A percentile compares a stretch with the other conserved stretches of the same genome.
phyloP scores from a whole-genome alignment of 2,113 vertebrate genomes.

The Hemicordylus capensis region DNA sequence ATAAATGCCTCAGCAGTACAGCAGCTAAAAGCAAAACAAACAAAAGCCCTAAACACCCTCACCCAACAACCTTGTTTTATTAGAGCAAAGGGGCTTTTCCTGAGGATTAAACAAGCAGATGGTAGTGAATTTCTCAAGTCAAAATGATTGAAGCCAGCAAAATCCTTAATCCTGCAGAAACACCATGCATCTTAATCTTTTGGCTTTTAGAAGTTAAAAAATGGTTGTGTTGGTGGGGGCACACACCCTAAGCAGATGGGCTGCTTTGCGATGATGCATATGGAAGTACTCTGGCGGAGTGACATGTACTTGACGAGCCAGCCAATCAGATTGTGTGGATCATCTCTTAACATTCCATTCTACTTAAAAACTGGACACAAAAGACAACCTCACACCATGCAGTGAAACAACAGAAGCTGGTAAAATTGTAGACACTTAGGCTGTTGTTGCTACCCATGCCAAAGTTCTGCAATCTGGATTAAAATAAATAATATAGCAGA shows the following conservation, averaged over 20 bases:
- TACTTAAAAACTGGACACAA: background rate
- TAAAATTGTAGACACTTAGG: background rate
- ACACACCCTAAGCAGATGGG: background rate
- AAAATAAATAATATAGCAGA: background rate
- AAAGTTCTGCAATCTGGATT: background rate
- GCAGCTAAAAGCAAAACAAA: background rate
- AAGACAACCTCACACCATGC: background rate
- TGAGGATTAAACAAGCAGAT: slow-evolving; percentile 39
- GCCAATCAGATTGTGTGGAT: slow-evolving; percentile 18
- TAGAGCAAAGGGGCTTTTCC: slow-evolving; percentile 3
- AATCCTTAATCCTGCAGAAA: slow-evolving; percentile 42
- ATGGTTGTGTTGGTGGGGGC: too few relatives aligned
- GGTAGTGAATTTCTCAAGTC: slow-evolving; percentile 24
- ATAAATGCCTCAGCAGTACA: background rate
- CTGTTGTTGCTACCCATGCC: background rate
- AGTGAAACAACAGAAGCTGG: slow-evolving; percentile 3
- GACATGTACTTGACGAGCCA: fast-evolving
- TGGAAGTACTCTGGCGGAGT: background rate
- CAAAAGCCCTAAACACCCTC: background rate
- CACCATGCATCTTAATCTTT: slow-evolving; percentile 27
- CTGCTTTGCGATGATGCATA: slow-evolving; percentile 6
- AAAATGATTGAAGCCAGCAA: slow-evolving; percentile 23
- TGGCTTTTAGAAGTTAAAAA: slow-evolving; percentile 25
- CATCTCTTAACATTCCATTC: slow-evolving; percentile 1
- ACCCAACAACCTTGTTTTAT: background rate